Evolutionary conservation across 2,888 invertebrate genomes (phyloP), one percentile per base, ranked within the genome.

Genomic region (Ectemnius lituratus): DNA sequence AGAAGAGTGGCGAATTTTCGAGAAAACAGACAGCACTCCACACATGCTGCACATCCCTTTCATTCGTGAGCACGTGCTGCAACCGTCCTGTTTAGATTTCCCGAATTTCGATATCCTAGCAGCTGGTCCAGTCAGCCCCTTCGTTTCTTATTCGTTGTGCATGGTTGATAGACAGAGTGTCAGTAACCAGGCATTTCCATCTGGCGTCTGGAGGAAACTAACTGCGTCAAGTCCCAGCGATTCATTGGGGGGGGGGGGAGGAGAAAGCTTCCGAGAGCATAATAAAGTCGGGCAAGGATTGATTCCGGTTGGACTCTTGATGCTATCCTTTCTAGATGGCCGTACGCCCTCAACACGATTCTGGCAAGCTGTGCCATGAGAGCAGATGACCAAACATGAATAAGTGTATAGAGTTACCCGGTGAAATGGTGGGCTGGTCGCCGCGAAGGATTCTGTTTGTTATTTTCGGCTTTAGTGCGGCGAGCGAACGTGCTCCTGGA

Each of bases 371-470:
- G 37, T 37, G 37, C 37, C 37, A 11, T 37, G 64, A 49, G 20
- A 52, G 62, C 77, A 75, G 83, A 79, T 81, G 83, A 83, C 71
- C 77, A 74, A 75, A 77, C 69, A 69, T 28, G 62, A 45, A 45
- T 37, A 63, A 68, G 37, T 60, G 62, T 83, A 80, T 85, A 78
- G 63, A 68, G 57, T 84, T 84, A 70, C 80, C 61, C 23, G 16
- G 61, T 5, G 63, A 68, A 69, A 62, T 56, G 49, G 70, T 16
- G 18, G n/a, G 4, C 60, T 14, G n/a, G 61, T 23, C 80, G 68
- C 69, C 75, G 62, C 73, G 66, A 71, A 59, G 75, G 73, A 80
- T 84, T 78, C 77, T 78, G 75, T 80, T 84, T 84, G 76, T 85
- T 23, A 23, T 23, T 84, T 85, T 75, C 77, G 62, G 52, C 49